Evolutionary conservation across 2,888 invertebrate genomes (phyloP).

Genomic region (Pollenia angustigena): DNA sequence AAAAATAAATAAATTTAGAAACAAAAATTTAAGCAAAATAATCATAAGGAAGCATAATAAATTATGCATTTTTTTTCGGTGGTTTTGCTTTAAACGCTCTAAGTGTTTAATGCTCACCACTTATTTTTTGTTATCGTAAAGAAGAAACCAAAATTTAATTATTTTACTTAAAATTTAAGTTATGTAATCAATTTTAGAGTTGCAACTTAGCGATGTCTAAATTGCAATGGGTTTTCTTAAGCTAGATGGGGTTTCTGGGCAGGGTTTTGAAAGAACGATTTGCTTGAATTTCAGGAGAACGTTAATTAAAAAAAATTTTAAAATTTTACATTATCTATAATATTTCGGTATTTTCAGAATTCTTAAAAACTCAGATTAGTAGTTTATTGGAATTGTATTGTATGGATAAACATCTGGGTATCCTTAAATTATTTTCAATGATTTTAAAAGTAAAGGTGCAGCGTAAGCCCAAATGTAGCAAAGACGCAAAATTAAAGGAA

Average conservation of each 20-base stretch:
- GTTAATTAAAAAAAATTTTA: not conserved
- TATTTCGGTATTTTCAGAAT: too few species aligned
- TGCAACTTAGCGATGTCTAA: slow-evolving; percentile 21
- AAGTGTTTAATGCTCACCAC: slow-evolving; percentile 32
- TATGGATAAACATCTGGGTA: too few species aligned
- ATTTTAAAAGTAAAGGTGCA: too few species aligned
- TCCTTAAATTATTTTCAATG: too few species aligned
- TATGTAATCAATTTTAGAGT: slow-evolving; percentile 68
- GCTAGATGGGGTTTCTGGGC: not conserved
- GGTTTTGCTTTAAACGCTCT: not conserved
- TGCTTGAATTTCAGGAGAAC: too few species aligned
- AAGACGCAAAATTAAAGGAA: too few species aligned
- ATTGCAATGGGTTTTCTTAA: slow-evolving; percentile 1
- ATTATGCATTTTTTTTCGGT: slow-evolving; percentile 8
- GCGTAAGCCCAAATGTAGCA: too few species aligned
- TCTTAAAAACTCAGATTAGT: too few species aligned
- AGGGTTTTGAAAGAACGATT: slow-evolving; percentile 1
- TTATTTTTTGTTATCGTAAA: not conserved
- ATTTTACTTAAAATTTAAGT: slow-evolving; percentile 51
- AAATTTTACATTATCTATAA: not conserved
- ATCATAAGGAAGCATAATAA: slow-evolving; percentile 49
- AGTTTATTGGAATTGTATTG: too few species aligned
- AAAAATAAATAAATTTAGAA: slow-evolving; percentile 54
- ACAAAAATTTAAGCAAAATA: slow-evolving; percentile 36
- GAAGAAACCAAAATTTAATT: slow-evolving; percentile 6